phyloP scores from a whole-genome alignment of 2,888 invertebrate genomes.

The Dermolepida albohirtum region DNA sequence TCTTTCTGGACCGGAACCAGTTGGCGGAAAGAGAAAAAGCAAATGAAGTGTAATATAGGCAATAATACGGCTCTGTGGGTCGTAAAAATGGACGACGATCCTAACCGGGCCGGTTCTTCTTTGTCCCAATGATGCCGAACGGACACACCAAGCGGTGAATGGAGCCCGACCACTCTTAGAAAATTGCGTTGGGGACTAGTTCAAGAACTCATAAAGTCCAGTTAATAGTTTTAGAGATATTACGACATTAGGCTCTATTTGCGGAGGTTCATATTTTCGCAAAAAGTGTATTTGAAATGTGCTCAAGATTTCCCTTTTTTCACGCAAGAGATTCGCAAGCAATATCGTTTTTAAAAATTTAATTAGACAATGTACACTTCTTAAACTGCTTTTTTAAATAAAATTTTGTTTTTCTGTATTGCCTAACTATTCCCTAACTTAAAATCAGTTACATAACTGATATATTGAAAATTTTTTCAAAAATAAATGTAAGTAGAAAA shows the following conservation, averaged over 20 bases:
- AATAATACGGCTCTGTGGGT: constrained; percentile 24
- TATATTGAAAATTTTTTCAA: too few species aligned
- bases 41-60: constrained; percentile 28
- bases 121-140: constrained; percentile 10
- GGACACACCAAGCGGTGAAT: too few species aligned
- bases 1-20: not conserved
- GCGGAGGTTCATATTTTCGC: not conserved
- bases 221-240: constrained; percentile 27
- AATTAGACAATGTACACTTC: too few species aligned
- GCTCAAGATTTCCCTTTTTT: too few species aligned
- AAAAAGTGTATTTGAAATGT: too few species aligned
- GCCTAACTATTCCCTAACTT: too few species aligned
- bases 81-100: constrained; percentile 16
- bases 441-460: too few species aligned
- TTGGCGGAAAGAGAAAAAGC: constrained; percentile 3
- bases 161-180: constrained; percentile 2
- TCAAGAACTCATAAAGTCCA: constrained; percentile 24
- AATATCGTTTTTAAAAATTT: too few species aligned
- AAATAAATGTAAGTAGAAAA: too few species aligned
- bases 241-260: constrained; percentile 14
- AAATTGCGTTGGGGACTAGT: constrained; percentile 19
- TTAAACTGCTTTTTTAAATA: too few species aligned
- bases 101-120: not conserved
- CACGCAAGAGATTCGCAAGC: too few species aligned
- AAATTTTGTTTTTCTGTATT: too few species aligned